phyloP scores from a whole-genome alignment of 2,888 invertebrate species.

The Protonemura montana region DNA sequence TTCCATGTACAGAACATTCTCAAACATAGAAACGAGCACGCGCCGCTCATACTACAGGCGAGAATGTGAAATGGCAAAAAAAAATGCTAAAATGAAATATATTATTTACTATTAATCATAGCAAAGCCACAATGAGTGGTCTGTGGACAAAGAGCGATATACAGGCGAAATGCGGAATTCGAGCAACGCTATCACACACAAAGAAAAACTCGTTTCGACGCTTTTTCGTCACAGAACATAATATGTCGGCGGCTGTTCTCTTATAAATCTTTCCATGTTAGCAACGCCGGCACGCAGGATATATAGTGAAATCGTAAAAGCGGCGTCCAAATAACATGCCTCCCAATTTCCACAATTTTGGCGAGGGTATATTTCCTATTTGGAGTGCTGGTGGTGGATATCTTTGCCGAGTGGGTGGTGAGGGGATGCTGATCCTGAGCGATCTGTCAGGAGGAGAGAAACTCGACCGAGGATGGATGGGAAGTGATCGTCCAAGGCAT shows the following conservation, averaged over 20 bases:
- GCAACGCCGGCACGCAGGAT: not conserved
- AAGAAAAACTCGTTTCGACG: not conserved
- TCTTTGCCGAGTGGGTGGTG: not conserved
- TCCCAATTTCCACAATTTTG: not conserved
- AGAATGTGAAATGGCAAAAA: too few relatives aligned
- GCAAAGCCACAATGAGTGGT: not conserved
- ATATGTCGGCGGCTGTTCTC: not conserved
- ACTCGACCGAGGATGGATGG: not conserved
- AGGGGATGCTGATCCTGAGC: not conserved
- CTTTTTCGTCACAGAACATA: not conserved
- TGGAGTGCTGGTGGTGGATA: not conserved
- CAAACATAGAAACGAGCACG: too few relatives aligned
- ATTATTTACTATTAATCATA: conserved; percentile 4
- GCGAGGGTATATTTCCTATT: not conserved
- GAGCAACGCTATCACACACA: not conserved
- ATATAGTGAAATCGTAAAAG: not conserved
- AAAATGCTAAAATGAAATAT: not conserved
- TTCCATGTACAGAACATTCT: too few relatives aligned
- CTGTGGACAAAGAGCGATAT: not conserved
- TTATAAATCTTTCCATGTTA: not conserved
- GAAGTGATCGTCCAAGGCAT: too few relatives aligned
- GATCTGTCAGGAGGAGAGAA: not conserved
- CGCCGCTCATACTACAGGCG: not conserved
- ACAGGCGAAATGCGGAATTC: not conserved
- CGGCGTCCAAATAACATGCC: not conserved